Conservation (phyloP, 2,888 invertebrate species). For the Drosophila siamana region DNA sequence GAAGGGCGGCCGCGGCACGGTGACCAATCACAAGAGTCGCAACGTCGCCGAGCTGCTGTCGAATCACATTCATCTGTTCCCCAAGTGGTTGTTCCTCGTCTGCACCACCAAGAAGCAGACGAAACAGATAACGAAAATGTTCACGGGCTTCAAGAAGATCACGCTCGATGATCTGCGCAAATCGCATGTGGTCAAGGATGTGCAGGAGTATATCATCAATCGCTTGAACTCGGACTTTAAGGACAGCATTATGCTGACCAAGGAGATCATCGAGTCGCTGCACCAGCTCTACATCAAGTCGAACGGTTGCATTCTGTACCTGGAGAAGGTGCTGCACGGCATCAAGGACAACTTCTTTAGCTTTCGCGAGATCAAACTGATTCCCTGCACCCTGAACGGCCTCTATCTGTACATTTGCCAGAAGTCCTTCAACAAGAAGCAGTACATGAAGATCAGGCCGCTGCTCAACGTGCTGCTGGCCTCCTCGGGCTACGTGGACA, state of each 20-base stretch:
- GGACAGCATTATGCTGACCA: conserved; percentile 93
- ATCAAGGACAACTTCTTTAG: conserved; percentile 97
- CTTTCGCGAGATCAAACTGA: conserved; percentile 95
- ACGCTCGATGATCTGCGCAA: conserved; percentile 95
- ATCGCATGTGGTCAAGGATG: conserved; percentile 96
- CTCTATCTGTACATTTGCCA: conserved; percentile 98
- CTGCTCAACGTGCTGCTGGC: conserved; percentile 95
- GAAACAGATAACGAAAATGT: conserved; percentile 92
- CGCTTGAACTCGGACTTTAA: conserved; percentile 95
- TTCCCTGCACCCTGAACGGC: conserved; percentile 97
- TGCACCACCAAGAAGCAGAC: conserved; percentile 95
- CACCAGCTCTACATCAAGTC: conserved; percentile 98
- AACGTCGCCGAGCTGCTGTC: conserved; percentile 94
- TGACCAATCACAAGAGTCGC: conserved; percentile 86
- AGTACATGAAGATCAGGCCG: conserved; percentile 94
- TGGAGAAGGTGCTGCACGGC: conserved; percentile 95
- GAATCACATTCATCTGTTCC: conserved; percentile 95
- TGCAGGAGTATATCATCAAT: conserved; percentile 97
- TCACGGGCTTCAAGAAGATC: conserved; percentile 95
- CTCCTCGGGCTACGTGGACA: conserved; percentile 93
- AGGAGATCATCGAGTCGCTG: conserved; percentile 96
- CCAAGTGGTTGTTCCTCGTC: conserved; percentile 96
- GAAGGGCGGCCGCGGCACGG: conserved; percentile 84
- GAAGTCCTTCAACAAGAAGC: conserved; percentile 94
- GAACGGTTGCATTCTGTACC: conserved; percentile 95